Conservation (phyloP, 2,888 invertebrate species). For the Rhagophthalmus giganteus region DNA sequence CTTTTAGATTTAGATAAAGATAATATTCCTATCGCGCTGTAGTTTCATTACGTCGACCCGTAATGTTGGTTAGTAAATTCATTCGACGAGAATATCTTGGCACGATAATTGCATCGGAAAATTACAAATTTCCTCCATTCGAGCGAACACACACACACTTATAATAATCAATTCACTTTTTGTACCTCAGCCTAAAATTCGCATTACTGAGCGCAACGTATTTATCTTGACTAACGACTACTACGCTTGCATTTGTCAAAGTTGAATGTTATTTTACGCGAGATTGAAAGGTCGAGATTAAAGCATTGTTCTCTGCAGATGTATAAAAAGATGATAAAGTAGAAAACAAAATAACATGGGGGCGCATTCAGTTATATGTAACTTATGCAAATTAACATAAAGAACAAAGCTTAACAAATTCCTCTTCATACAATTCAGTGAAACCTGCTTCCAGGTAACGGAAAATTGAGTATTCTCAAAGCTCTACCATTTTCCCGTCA, state of each 20-base stretch:
- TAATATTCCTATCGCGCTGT: too few species aligned
- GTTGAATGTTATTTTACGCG: conserved; percentile 6
- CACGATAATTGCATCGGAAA: conserved; percentile 6
- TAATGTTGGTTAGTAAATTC: too few species aligned
- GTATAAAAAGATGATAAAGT: conserved; percentile 18
- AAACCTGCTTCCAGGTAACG: conserved; percentile 30
- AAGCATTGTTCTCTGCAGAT: conserved; percentile 6
- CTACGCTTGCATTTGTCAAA: conserved; percentile 17
- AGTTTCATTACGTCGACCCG: too few species aligned
- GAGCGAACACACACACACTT: conserved; percentile 5
- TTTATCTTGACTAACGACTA: conserved; percentile 18
- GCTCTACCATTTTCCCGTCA: conserved; percentile 30
- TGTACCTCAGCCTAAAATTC: conserved; percentile 4
- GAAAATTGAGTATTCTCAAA: conserved; percentile 34
- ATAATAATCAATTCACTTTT: conserved; percentile 20
- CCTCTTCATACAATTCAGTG: conserved; percentile 13
- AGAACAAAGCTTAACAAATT: conserved; percentile 32
- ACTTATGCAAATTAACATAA: conserved; percentile 29
- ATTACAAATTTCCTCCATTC: conserved; percentile 8
- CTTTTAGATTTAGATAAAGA: too few species aligned
- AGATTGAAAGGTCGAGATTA: conserved; percentile 15
- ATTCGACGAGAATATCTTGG: background rate
- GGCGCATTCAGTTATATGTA: conserved; percentile 11
- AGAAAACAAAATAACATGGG: conserved; percentile 12
- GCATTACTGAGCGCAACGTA: conserved; percentile 8